phyloP scores from a whole-genome alignment of 2,113 vertebrate genomes.

The Chloropsis cyanopogon region DNA sequence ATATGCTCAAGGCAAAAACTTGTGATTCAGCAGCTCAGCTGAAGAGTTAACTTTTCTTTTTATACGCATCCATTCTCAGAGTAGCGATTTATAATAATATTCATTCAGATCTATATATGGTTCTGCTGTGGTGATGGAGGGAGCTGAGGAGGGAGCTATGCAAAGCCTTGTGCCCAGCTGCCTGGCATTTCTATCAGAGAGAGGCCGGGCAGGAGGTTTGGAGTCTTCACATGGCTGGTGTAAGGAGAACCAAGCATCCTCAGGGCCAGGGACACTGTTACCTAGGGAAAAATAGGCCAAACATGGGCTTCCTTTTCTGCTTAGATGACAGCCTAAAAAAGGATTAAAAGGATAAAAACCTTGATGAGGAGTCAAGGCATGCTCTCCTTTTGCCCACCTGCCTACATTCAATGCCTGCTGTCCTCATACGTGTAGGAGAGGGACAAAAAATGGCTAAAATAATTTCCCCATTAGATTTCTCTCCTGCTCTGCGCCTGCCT shows the following conservation, averaged over 20 bases:
- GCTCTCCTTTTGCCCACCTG: neutral
- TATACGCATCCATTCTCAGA: neutral
- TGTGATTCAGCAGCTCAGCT: neutral
- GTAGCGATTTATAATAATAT: neutral
- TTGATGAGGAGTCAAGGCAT: neutral
- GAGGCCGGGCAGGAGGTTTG: neutral
- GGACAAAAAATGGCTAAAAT: neutral
- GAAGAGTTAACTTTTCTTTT: conserved; percentile 32
- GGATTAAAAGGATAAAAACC: neutral
- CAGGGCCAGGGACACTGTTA: too few species aligned
- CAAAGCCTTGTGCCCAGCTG: neutral
- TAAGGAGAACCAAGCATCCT: neutral
- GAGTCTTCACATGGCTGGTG: neutral
- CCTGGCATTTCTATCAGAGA: neutral
- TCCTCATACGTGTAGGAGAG: neutral
- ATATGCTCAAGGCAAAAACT: conserved; percentile 24
- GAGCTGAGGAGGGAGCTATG: neutral
- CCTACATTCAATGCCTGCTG: accelerated
- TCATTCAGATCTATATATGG: neutral
- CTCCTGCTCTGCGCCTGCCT: neutral
- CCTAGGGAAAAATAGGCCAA: neutral
- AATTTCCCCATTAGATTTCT: neutral
- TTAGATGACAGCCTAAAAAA: neutral
- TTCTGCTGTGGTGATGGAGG: neutral
- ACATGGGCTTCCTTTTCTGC: neutral